A percentile compares a stretch with the other conserved stretches of the same genome.
phyloP scores from a whole-genome alignment of 2,113 vertebrate genomes.

The Brachyhypopomus gauderio region DNA sequence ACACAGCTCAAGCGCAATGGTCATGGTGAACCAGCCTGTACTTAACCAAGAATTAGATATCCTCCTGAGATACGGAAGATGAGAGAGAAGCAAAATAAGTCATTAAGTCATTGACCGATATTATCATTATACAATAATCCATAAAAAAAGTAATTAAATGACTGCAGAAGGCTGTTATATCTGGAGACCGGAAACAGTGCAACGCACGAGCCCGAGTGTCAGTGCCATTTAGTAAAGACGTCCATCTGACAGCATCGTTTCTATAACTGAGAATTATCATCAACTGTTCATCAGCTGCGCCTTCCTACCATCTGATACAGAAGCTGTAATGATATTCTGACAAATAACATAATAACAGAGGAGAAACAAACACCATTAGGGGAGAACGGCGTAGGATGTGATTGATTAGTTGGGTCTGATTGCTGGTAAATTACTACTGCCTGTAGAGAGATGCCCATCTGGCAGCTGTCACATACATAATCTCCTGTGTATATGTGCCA shows the following conservation, averaged over 20 bases:
- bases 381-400: constrained; percentile 63
- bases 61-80: constrained; percentile 78
- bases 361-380: constrained; percentile 49
- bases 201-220: neutral
- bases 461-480: constrained; percentile 79
- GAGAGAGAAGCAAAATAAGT: neutral
- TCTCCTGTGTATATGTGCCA: constrained; percentile 58
- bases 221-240: constrained; percentile 29
- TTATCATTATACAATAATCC: constrained; percentile 4
- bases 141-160: constrained; percentile 10
- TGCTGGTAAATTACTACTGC: constrained; percentile 82
- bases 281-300: constrained; percentile 48
- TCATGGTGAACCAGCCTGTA: constrained; percentile 99
- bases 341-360: constrained; percentile 54
- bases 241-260: constrained; percentile 37
- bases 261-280: constrained; percentile 45
- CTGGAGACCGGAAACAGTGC: neutral
- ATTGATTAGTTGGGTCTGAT: constrained; percentile 77
- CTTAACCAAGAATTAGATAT: constrained; percentile 98
- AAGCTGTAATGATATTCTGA: constrained; percentile 46
- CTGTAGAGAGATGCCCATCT: constrained; percentile 69
- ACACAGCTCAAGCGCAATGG: constrained; percentile 95
- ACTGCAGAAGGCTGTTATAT: neutral
- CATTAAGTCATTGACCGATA: neutral
- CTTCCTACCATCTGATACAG: constrained; percentile 40